Evolutionary conservation across 2,113 vertebrate species (phyloP).

Genomic region (Azemiops feae): DNA sequence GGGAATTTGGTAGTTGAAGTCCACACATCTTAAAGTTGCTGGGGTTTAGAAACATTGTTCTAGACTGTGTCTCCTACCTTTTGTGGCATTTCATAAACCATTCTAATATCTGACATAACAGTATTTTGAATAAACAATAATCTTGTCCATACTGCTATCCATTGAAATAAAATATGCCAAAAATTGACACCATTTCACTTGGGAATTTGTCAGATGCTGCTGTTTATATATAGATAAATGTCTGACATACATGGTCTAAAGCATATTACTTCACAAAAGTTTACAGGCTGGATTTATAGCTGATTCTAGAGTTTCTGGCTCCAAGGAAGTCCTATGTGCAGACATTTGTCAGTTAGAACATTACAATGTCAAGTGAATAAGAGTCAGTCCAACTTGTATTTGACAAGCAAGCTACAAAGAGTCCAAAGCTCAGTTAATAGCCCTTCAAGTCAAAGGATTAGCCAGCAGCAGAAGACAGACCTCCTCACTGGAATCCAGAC

Average conservation of each 20-base stretch:
- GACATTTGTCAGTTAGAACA: not conserved
- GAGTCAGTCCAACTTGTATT: not conserved
- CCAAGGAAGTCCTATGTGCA: not conserved
- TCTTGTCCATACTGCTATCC: not conserved
- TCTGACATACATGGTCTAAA: not conserved
- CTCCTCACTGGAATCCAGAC: not conserved
- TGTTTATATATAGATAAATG: not conserved
- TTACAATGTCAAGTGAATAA: not conserved
- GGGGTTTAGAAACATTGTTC: not conserved
- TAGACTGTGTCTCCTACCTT: not conserved
- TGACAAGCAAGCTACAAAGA: not conserved
- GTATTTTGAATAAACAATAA: not conserved
- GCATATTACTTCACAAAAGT: not conserved
- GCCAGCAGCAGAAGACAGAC: not conserved
- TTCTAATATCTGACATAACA: not conserved
- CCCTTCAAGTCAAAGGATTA: not conserved
- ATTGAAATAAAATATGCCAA: not conserved
- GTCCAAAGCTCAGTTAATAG: not conserved
- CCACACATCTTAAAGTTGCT: not conserved
- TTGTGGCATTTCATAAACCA: not conserved
- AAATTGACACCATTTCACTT: not conserved
- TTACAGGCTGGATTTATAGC: not conserved
- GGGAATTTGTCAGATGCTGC: too few relatives aligned
- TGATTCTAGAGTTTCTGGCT: not conserved
- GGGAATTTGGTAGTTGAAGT: not conserved